Evolutionary conservation across 2,888 invertebrate species (phyloP).

Genomic region (Creontiades dilutus): DNA sequence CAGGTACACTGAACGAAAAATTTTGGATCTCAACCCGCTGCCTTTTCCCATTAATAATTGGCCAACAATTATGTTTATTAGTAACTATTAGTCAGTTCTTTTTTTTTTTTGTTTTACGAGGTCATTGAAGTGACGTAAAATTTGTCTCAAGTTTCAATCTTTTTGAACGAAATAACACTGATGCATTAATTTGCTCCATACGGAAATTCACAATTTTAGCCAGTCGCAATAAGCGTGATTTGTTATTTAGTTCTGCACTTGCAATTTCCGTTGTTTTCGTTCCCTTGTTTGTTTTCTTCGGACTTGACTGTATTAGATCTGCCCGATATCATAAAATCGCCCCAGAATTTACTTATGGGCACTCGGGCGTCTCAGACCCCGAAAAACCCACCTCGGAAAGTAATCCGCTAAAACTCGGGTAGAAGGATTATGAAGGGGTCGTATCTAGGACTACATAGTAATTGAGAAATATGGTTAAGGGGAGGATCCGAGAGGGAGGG

Average conservation of each 20-base stretch:
- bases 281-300: constrained; percentile 6
- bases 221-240: neutral
- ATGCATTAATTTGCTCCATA: no score
- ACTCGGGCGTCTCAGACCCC: constrained; percentile 2
- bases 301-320: neutral
- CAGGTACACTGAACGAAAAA: no score
- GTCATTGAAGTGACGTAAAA: no score
- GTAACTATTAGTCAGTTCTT: no score
- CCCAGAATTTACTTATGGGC: constrained; percentile 37
- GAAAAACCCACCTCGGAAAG: constrained; percentile 30
- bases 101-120: no score
- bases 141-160: no score
- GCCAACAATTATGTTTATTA: no score
- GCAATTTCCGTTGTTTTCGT: neutral
- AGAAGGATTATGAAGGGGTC: constrained; percentile 54
- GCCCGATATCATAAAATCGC: neutral
- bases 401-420: constrained; percentile 35
- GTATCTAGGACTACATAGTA: constrained; percentile 59
- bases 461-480: constrained; percentile 70
- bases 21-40: no score
- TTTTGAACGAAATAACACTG: no score
- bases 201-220: no score
- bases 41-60: no score
- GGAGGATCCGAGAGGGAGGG: neutral
- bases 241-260: neutral